Evolutionary conservation across 2,797 vertebrate genomes (phyloP).

Genomic region (Pangasius macronema): DNA sequence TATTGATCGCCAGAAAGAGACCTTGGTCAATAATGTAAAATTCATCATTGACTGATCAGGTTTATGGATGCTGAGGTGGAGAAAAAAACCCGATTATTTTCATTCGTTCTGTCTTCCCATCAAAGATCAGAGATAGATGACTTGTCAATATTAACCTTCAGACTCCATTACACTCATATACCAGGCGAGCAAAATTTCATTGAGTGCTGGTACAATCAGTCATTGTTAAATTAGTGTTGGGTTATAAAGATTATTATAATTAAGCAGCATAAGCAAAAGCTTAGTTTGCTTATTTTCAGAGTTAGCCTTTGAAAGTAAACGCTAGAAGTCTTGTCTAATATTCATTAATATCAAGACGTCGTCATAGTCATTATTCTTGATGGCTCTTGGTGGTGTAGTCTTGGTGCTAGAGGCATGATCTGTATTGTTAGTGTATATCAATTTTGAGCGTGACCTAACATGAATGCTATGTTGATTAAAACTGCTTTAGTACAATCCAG

Average conservation of each 20-base stretch:
- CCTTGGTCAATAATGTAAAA: conserved; percentile 48
- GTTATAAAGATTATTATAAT: conserved; percentile 1
- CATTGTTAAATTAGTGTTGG: conserved; percentile 5
- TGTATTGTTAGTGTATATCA: background rate
- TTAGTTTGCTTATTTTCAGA: no score
- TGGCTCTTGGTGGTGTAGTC: background rate
- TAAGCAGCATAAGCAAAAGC: background rate
- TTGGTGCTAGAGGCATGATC: background rate
- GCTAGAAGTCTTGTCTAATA: no score
- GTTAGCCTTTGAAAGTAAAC: background rate
- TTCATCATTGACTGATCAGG: conserved; percentile 51
- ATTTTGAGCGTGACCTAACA: background rate
- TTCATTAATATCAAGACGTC: background rate
- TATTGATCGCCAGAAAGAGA: conserved; percentile 44
- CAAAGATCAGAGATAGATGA: conserved; percentile 43
- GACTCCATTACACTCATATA: conserved; percentile 19
- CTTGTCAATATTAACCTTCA: conserved; percentile 44
- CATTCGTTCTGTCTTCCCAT: background rate
- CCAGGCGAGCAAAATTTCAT: conserved; percentile 13
- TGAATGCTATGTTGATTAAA: background rate
- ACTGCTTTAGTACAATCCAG: background rate
- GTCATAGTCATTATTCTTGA: background rate
- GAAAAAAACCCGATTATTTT: conserved; percentile 27
- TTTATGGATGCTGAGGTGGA: conserved; percentile 41
- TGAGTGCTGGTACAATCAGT: conserved; percentile 10